A percentile compares a stretch with the other conserved stretches of the same genome.
These are phyloP conservation scores for Ptiloglossa arizonensis DNA, from an alignment of 1,140 invertebrate genomes.

Conservation along the genomic window DNA sequence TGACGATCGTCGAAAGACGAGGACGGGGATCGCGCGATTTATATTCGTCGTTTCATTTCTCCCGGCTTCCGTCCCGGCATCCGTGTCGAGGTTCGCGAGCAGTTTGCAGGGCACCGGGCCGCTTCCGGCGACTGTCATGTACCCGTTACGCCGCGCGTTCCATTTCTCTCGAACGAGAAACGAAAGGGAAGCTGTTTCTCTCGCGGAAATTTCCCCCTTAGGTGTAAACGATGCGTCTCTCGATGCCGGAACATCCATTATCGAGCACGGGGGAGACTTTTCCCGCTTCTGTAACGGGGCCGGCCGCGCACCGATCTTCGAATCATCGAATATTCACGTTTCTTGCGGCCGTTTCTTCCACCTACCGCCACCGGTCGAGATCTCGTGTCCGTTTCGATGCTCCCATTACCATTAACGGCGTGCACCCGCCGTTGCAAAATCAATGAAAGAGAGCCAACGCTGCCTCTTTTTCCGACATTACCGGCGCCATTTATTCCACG, in stretches of 20 bases:
- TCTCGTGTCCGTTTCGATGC: constrained; percentile 35
- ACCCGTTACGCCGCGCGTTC: constrained; percentile 1
- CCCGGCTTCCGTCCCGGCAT: background rate
- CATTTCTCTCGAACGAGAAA: background rate
- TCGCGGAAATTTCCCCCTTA: background rate
- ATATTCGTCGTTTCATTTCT: constrained; percentile 42
- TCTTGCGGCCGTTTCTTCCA: constrained; percentile 6
- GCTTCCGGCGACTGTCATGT: constrained; percentile 21
- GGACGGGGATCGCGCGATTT: constrained; percentile 20
- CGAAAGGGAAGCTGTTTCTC: constrained; percentile 7
- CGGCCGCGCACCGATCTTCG: background rate
- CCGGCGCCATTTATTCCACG: constrained; percentile 48
- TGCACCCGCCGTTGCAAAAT: constrained; percentile 29
- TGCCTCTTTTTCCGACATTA: constrained; percentile 46
- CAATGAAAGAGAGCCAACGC: constrained; percentile 39
- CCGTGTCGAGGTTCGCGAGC: background rate
- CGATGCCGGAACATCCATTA: constrained; percentile 3
- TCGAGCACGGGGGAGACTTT: background rate
- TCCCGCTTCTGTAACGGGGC: background rate
- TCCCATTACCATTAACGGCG: constrained; percentile 54
- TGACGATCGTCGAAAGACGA: background rate
- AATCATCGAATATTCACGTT: constrained; percentile 24
- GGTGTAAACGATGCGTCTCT: constrained; percentile 11
- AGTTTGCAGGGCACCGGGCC: background rate
- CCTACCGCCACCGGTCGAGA: background rate